Conservation (phyloP, 1,140 invertebrate species). For the Pararge aegeria region DNA sequence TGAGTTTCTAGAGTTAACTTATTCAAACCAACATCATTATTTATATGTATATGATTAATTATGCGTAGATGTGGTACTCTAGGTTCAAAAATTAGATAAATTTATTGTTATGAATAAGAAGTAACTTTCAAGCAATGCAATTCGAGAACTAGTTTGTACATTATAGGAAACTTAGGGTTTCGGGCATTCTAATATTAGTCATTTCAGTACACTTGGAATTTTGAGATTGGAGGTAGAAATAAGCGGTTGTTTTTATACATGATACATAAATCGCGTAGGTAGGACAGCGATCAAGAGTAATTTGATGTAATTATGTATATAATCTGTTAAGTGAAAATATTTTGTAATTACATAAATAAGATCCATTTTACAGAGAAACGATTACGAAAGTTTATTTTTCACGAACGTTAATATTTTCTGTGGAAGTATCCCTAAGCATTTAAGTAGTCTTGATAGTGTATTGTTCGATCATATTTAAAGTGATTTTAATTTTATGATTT, state of each 20-base stretch:
- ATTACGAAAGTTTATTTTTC: background rate
- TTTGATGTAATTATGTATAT: slow-evolving; percentile 14
- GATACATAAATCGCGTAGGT: slow-evolving; percentile 2
- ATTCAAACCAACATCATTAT: too few species aligned
- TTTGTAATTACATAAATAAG: slow-evolving; percentile 3
- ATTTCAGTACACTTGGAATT: slow-evolving; percentile 11
- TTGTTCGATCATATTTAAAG: background rate
- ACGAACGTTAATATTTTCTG: background rate
- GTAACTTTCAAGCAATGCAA: background rate
- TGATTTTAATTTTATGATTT: background rate
- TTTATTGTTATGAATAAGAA: background rate
- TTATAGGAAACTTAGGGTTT: background rate
- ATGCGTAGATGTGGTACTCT: background rate
- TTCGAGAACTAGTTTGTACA: background rate
- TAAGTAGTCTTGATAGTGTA: background rate
- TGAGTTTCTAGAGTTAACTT: too few species aligned
- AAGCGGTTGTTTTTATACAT: slow-evolving; percentile 13
- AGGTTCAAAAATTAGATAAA: background rate
- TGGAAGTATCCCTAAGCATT: background rate
- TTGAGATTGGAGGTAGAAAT: slow-evolving; percentile 7
- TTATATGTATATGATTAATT: too few species aligned
- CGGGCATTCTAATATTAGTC: slow-evolving; percentile 6
- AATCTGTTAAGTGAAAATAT: slow-evolving; percentile 12
- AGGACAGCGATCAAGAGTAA: background rate
- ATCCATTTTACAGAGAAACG: background rate